Conservation (phyloP, 2,797 vertebrate species). For the Microctenopoma stevenorrisi region DNA sequence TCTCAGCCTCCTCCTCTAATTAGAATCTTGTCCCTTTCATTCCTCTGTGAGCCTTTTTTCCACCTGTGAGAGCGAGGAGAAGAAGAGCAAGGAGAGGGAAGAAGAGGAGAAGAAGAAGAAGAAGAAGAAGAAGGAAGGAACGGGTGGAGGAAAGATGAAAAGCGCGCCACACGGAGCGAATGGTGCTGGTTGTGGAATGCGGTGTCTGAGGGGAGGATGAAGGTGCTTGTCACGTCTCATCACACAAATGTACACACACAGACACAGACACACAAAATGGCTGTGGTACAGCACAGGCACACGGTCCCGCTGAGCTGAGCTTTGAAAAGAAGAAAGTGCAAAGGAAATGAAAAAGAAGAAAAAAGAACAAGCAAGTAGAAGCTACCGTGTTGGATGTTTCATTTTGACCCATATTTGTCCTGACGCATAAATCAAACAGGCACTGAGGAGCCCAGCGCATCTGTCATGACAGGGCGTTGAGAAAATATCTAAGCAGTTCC, state of each 20-base stretch:
- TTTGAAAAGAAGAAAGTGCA: conserved; percentile 82
- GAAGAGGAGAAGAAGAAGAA: conserved; percentile 13
- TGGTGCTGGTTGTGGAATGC: conserved; percentile 74
- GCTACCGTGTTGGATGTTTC: conserved; percentile 77
- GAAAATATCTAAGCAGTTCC: conserved; percentile 66
- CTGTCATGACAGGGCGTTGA: conserved; percentile 65
- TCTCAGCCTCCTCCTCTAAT: conserved; percentile 80
- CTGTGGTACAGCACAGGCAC: conserved; percentile 64
- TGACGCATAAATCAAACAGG: conserved; percentile 77
- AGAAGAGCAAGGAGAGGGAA: conserved; percentile 43
- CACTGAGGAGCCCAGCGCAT: conserved; percentile 69
- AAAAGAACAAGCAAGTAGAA: conserved; percentile 79
- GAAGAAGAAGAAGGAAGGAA: conserved; percentile 58
- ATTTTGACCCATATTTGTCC: conserved; percentile 83
- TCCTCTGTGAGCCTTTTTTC: conserved; percentile 72
- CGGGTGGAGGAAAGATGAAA: conserved; percentile 76
- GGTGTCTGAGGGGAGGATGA: conserved; percentile 83
- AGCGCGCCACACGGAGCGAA: conserved; percentile 71
- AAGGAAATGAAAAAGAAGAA: conserved; percentile 80
- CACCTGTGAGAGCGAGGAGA: conserved; percentile 79
- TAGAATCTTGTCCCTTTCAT: conserved; percentile 80
- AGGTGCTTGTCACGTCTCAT: conserved; percentile 82
- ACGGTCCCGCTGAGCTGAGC: conserved; percentile 74
- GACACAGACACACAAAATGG: conserved; percentile 54
- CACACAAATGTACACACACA: conserved; percentile 59